Evolutionary conservation across 1,140 invertebrate species (phyloP), one percentile per base, ranked within the genome.

Genomic region (Ips typographus): DNA sequence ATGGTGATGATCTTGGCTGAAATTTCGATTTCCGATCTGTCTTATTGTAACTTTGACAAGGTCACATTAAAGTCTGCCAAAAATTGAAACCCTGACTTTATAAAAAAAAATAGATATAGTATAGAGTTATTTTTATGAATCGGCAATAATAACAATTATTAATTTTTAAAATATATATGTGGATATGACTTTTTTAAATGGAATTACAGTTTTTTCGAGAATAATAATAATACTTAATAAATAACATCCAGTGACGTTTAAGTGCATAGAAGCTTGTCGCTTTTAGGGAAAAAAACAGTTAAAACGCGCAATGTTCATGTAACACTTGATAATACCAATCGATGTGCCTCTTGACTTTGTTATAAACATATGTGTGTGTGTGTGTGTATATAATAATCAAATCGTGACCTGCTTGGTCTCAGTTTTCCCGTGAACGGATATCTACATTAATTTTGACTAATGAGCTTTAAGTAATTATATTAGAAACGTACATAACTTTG

Each of bases 261-360:
- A 64, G 55, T 22, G 38, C 60, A 63, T 52, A 63, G 44, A 39
- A 63, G 63, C 65, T 70, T 75, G 44, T 73, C 67, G 70, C 73
- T 74, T 76, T 72, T 75, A 70, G 65, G 67, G 68, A 41, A 22
- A 70, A 69, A 68, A 49, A 49, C 22, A 22, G 22, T 38, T 59
- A 60, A 69, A 75, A 62, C 71, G 68, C 66, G 71, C 72, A 72
- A 72, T 76, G 72, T 76, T 73, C 61, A 62, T 68, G 69, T 65
- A 73, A 76, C 73, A 77, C 76, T 77, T 77, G 73, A 77, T 77
- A 76, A 77, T 79, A 79, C 77, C 77, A 79, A 79, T 77, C 73
- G 70, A 79, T 79, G 77, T 79, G 77, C 77, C 77, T 79, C 74
- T 79, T 76, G 67, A 76, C 62, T 66, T 70, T 71, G 69, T 71